These are phyloP conservation scores for Rhizoglyphus robini DNA, from an alignment of 1,140 invertebrate species.

Conservation along the genomic window DNA sequence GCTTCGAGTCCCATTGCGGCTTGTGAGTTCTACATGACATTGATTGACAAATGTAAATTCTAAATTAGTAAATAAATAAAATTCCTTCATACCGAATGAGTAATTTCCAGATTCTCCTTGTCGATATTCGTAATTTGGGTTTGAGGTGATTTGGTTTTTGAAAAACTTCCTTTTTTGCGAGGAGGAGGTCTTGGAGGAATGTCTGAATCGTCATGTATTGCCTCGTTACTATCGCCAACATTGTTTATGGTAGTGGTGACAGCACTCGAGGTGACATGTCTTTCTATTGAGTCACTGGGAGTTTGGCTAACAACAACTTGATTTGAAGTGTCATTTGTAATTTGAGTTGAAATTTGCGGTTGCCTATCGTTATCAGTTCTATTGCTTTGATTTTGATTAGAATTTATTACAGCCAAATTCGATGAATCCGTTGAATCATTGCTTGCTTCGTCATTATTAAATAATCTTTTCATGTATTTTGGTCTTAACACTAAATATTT, in stretches of 20 bases:
- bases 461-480: constrained; percentile 23
- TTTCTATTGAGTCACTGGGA: too few species aligned
- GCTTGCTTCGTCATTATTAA: constrained; percentile 1
- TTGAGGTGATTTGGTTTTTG: neutral
- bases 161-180: constrained; percentile 26
- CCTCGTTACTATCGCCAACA: neutral
- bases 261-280: too few species aligned
- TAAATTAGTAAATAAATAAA: neutral
- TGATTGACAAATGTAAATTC: neutral
- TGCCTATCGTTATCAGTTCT: too few species aligned
- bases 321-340: too few species aligned
- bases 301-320: too few species aligned
- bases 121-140: neutral
- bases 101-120: neutral
- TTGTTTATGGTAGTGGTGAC: constrained; percentile 20
- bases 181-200: constrained; percentile 43
- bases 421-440: too few species aligned
- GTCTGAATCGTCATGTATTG: constrained; percentile 20
- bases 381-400: too few species aligned
- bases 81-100: neutral
- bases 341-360: too few species aligned
- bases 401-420: too few species aligned
- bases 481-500: constrained; percentile 63
- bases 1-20: neutral
- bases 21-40: neutral